A percentile compares a stretch with the other conserved stretches of the same genome.
Evolutionary conservation across 1,140 invertebrate genomes (phyloP).

Genomic region (Phymastichus coffea): DNA sequence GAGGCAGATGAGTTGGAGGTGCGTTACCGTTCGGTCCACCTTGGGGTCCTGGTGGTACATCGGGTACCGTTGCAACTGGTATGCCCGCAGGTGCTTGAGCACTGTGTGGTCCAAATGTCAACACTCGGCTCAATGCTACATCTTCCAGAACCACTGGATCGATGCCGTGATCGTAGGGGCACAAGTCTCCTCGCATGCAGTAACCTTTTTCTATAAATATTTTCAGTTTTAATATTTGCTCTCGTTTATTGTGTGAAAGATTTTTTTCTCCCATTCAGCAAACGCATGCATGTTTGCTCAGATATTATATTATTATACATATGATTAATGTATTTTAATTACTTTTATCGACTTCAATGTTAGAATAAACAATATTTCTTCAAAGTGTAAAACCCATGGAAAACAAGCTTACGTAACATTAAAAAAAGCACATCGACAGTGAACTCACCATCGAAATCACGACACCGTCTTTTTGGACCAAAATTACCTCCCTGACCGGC

Average conservation of each 20-base stretch:
- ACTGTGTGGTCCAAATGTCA: constrained; percentile 60
- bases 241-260: background rate
- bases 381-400: too few relatives aligned
- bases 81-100: constrained; percentile 50
- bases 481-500: constrained; percentile 46
- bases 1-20: constrained; percentile 55
- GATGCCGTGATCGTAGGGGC: constrained; percentile 91
- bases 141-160: constrained; percentile 94
- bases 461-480: constrained; percentile 64
- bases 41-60: constrained; percentile 33
- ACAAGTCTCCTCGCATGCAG: constrained; percentile 92
- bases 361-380: too few relatives aligned
- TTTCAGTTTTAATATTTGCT: background rate
- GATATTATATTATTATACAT: background rate
- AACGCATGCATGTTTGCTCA: background rate
- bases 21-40: constrained; percentile 52
- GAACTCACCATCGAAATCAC: constrained; percentile 70
- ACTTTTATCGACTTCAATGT: too few relatives aligned
- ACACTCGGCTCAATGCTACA: constrained; percentile 62
- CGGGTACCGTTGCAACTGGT: constrained; percentile 46
- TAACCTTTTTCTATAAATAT: constrained; percentile 79
- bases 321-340: too few relatives aligned
- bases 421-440: background rate
- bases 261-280: background rate
- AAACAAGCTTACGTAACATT: too few relatives aligned